Base-by-base conservation (phyloP, 1,140 invertebrate species). In the Popillia japonica region DNA sequence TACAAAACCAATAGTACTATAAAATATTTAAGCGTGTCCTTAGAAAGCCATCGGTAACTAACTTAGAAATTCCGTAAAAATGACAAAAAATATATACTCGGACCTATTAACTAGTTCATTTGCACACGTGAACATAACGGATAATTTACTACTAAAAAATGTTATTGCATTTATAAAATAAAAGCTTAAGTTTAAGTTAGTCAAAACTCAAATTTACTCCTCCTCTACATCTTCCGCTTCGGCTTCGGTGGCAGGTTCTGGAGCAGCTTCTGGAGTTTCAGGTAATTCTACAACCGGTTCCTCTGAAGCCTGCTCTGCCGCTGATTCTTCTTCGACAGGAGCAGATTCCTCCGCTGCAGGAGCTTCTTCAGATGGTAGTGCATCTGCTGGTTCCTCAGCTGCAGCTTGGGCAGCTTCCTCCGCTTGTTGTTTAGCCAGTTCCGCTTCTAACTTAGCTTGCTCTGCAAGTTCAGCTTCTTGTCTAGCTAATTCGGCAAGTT, bases 401-500 rank as follows among this genome's bases (percentile, higher is more conserved):
- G 11, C 40, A 40, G 42, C 34, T 34, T 41, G 14, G 0, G 22
- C 77, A 40, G 77, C 77, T 10, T 80, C 77, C 11, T 64, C 72
- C 44, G 34, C 77, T 72, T 78, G 55, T 22, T 6, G 23, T 64
- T 79, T 75, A 6, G 80, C 81, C 77, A 44, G 42, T 40, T 81
- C 81, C 6, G 81, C 82, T 76, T 82, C 79, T 61, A 80, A 75
- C 75, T 81, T 77, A 48, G 77, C 81, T 48, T 76, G 40, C 85
- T 78, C 84, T 78, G 80, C 87, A 83, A 78, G 44, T 80, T 86
- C 87, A 11, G 88, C 86, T 78, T 87, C 87, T 79, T 88, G 86
- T 73, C 86, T 86, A 9, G 89, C 89, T 34, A 87, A 86, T 84
- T 91, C 90, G 76, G 90, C 90, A 42, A 91, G 83, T 81, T 90